Percentiles rank a stretch among this genome's conserved stretches.
These are phyloP conservation scores for Nemurella pictetii DNA, from an alignment of 2,888 invertebrate genomes.

Conservation along the genomic window DNA sequence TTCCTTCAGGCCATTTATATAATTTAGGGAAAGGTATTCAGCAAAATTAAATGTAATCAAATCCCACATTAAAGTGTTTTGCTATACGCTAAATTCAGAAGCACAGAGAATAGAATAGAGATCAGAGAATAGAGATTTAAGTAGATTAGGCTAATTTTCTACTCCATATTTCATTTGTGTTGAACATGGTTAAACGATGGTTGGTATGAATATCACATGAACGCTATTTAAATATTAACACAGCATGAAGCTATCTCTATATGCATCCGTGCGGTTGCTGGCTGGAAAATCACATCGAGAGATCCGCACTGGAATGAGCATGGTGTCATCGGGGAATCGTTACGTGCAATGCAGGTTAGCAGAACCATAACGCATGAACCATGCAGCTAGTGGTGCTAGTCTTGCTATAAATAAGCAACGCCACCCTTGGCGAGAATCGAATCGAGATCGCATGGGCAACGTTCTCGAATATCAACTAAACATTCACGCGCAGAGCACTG, in stretches of 20 bases:
- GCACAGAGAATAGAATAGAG: not conserved
- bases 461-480: too few relatives aligned
- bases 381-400: not conserved
- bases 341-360: not conserved
- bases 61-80: not conserved
- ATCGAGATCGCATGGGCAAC: not conserved
- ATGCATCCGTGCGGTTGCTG: not conserved
- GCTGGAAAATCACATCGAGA: not conserved
- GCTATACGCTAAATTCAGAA: not conserved
- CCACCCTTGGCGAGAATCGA: not conserved
- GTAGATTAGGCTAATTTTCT: not conserved
- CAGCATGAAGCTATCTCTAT: not conserved
- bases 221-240: not conserved
- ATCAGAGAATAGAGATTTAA: not conserved
- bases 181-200: not conserved
- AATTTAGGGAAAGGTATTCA: not conserved
- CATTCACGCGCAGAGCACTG: too few relatives aligned
- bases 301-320: not conserved
- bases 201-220: not conserved
- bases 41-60: not conserved
- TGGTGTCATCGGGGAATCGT: not conserved
- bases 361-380: not conserved
- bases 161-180: not conserved
- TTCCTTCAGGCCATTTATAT: too few relatives aligned
- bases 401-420: not conserved